Percentiles rank a stretch among this genome's conserved stretches.
Evolutionary conservation across 1,140 invertebrate genomes (phyloP).

Genomic region (Cecropterus lyciades): DNA sequence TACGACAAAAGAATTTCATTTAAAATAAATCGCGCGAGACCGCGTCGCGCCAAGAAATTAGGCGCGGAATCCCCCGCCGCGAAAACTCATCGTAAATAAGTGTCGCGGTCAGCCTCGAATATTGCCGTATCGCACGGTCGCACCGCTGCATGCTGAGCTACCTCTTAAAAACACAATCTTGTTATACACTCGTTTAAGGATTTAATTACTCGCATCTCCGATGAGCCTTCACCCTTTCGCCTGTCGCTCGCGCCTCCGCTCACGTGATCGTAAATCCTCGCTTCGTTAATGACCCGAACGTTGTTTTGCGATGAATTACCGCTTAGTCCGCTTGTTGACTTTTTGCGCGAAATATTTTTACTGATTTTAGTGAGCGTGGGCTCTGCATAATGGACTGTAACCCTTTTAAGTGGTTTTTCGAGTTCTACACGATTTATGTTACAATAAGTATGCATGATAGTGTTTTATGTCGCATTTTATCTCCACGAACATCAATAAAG

Average conservation of each 20-base stretch:
- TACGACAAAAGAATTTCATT: slow-evolving; percentile 73
- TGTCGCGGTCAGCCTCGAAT: slow-evolving; percentile 58
- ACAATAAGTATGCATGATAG: slow-evolving; percentile 55
- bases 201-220: slow-evolving; percentile 76
- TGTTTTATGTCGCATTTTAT: slow-evolving; percentile 54
- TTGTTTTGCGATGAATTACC: slow-evolving; percentile 68
- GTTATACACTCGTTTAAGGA: slow-evolving; percentile 78
- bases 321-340: slow-evolving; percentile 61
- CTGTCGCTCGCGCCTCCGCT: slow-evolving; percentile 44
- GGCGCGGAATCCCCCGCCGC: slow-evolving; percentile 73
- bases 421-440: slow-evolving; percentile 65
- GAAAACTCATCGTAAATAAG: slow-evolving; percentile 79
- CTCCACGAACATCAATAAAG: slow-evolving; percentile 48
- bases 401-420: slow-evolving; percentile 65
- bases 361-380: slow-evolving; percentile 59
- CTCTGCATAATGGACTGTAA: slow-evolving; percentile 61
- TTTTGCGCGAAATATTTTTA: slow-evolving; percentile 63
- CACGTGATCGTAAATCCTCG: slow-evolving; percentile 74
- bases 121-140: slow-evolving; percentile 41
- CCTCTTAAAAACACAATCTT: slow-evolving; percentile 67
- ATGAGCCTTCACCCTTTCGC: slow-evolving; percentile 48
- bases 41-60: slow-evolving; percentile 79
- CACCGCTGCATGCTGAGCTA: slow-evolving; percentile 42
- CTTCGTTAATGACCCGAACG: slow-evolving; percentile 68
- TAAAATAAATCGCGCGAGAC: slow-evolving; percentile 79